phyloP scores from a whole-genome alignment of 2,113 vertebrate genomes.

The Recurvirostra avosetta region DNA sequence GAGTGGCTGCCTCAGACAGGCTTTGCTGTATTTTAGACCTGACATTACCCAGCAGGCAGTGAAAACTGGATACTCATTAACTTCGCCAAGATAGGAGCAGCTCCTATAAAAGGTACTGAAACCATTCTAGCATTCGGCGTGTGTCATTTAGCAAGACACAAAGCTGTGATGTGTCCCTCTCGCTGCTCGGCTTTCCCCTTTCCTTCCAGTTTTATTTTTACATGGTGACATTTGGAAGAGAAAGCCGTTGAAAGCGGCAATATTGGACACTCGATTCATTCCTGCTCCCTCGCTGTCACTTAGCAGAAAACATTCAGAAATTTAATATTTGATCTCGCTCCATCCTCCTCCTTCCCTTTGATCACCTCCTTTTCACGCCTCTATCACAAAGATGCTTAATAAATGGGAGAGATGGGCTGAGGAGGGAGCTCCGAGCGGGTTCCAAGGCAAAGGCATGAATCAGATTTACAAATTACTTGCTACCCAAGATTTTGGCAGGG shows the following conservation, averaged over 20 bases:
- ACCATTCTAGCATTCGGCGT: slow-evolving; percentile 6
- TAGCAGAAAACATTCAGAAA: slow-evolving; percentile 47
- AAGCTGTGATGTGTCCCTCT: slow-evolving; percentile 52
- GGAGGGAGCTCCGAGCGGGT: background rate
- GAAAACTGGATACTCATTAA: slow-evolving; percentile 62
- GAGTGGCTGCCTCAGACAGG: slow-evolving; percentile 30
- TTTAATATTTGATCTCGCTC: slow-evolving; percentile 45
- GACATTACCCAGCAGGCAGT: slow-evolving; percentile 66
- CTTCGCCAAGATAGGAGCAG: slow-evolving; percentile 51
- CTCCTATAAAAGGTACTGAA: slow-evolving; percentile 66
- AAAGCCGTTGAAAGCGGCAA: slow-evolving; percentile 1
- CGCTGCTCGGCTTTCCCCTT: background rate
- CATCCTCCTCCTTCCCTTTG: slow-evolving; percentile 26
- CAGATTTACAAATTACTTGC: background rate
- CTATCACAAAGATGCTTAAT: background rate
- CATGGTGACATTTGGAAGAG: slow-evolving; percentile 28
- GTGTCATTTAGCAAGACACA: slow-evolving; percentile 46
- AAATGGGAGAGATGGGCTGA: slow-evolving; percentile 3
- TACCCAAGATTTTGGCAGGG: background rate
- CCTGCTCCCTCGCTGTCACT: slow-evolving; percentile 25
- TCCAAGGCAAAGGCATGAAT: background rate
- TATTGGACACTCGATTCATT: background rate
- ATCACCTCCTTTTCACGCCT: slow-evolving; percentile 6
- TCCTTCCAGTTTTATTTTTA: slow-evolving; percentile 45
- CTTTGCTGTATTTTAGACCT: slow-evolving; percentile 66